Percentiles rank a stretch among this genome's conserved stretches.
Conservation (phyloP, 1,140 invertebrate genomes). For the Chironomus tepperi region DNA sequence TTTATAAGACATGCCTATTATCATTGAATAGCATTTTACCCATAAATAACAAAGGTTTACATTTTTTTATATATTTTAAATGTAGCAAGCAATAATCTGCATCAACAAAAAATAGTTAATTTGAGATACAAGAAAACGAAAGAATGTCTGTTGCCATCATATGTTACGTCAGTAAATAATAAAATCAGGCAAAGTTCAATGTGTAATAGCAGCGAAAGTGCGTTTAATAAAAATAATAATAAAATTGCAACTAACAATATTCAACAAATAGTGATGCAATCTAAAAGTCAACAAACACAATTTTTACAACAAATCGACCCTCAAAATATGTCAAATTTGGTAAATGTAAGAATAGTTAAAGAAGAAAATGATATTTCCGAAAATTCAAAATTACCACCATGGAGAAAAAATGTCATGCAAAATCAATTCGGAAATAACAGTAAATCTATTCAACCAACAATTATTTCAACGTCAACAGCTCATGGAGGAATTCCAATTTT, state of each 20-base stretch:
- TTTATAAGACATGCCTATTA: no score
- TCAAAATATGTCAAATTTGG: neutral
- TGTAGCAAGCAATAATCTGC: no score
- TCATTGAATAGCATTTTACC: no score
- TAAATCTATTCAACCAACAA: no score
- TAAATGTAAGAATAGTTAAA: slow-evolving; percentile 7
- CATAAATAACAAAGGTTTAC: no score
- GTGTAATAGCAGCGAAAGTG: neutral
- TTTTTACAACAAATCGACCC: slow-evolving; percentile 5
- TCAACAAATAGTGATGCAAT: slow-evolving; percentile 30
- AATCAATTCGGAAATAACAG: neutral
- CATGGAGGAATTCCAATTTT: slow-evolving; percentile 52
- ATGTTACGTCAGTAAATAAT: neutral
- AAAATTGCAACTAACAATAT: neutral
- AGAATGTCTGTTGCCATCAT: neutral
- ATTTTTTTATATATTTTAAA: no score
- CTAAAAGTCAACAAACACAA: slow-evolving; percentile 31
- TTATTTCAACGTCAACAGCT: slow-evolving; percentile 27
- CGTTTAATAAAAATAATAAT: neutral
- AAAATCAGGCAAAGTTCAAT: neutral
- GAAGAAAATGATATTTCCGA: slow-evolving; percentile 24
- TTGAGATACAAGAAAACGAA: no score
- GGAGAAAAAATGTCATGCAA: slow-evolving; percentile 48
- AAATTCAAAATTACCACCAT: slow-evolving; percentile 47
- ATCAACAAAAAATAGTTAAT: no score